phyloP scores from a whole-genome alignment of 2,888 invertebrate genomes.

The Spicauda simplicius region DNA sequence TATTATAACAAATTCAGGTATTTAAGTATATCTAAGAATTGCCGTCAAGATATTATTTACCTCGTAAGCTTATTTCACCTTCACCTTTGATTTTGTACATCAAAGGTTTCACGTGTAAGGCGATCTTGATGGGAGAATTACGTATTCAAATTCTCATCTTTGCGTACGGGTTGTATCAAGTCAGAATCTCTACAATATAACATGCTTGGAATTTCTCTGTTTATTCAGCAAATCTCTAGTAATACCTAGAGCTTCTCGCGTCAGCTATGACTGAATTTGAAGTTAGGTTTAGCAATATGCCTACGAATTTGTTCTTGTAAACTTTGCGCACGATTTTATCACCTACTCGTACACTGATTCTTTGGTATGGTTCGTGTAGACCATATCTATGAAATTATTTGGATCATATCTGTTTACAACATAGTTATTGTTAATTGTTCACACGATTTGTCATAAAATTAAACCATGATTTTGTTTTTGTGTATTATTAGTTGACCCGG shows the following conservation, averaged over 20 bases:
- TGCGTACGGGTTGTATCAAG: constrained; percentile 46
- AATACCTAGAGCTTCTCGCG: not conserved
- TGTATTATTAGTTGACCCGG: too few species aligned
- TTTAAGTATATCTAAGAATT: not conserved
- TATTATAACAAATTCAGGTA: not conserved
- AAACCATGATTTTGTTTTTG: too few species aligned
- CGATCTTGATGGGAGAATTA: constrained; percentile 38
- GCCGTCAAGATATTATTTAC: not conserved
- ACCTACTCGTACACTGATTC: too few species aligned
- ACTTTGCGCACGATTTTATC: too few species aligned
- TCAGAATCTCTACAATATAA: constrained; percentile 31
- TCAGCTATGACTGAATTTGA: not conserved
- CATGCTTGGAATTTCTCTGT: not conserved
- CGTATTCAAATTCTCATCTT: constrained; percentile 42
- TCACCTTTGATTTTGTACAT: constrained; percentile 12
- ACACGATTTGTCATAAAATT: too few species aligned
- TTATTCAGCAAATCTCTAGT: not conserved
- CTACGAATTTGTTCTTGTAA: not conserved
- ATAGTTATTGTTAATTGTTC: too few species aligned
- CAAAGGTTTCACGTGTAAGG: constrained; percentile 18
- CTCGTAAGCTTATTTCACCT: constrained; percentile 2
- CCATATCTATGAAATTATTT: too few species aligned
- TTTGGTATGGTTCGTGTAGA: too few species aligned
- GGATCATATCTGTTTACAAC: too few species aligned
- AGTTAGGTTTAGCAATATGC: not conserved